Evolutionary conservation across 2,113 vertebrate genomes (phyloP), one percentile per base, ranked within the genome.

Genomic region (Oryzias javanicus): DNA sequence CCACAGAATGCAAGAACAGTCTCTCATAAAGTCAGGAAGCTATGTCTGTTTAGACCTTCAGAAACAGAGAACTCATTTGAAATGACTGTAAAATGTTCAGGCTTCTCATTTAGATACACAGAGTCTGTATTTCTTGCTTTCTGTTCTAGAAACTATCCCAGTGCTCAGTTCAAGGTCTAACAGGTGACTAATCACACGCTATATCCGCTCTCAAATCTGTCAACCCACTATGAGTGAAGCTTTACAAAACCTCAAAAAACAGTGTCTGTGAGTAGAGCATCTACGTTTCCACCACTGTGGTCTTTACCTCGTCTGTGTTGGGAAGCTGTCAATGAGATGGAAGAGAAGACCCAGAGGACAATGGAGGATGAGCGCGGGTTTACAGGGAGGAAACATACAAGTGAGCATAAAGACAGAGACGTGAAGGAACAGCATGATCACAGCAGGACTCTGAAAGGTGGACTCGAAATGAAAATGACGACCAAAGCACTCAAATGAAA

Each of bases 271-370:
- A 14, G 3, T 29, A 25, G 3, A 42, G 25, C 0, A 54, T 25
- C 12, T 55, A 29, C 12, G 14, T 6, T 1, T 13, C 46, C 0
- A 24, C 55, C n/a, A 7, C 2, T 35, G 42, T 55, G 35, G 41
- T 42, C 12, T 87, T 94, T 94, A 94, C 93, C 93, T 94, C 93
- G 46, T 92, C 90, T 49, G 91, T 92, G 67, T 92, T 93, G 72
- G 93, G 93, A 65, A 94, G 93, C 93, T 94, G 82, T 66, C 52
- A 44, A 70, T 48, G 82, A 46, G 79, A 77, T 64, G 19, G 78
- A 86, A 54, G 74, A 66, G 59, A 20, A 79, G 29, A 29, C 63
- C 82, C 54, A 80, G 27, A 81, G 24, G 84, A 73, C 57, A 55
- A 79, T 82, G 73, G 74, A 71, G 16, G 72, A 70, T 71, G 71